Evolutionary conservation across 2,888 invertebrate species (phyloP), one percentile per base, ranked within the genome.

Genomic region (Oithona nana): DNA sequence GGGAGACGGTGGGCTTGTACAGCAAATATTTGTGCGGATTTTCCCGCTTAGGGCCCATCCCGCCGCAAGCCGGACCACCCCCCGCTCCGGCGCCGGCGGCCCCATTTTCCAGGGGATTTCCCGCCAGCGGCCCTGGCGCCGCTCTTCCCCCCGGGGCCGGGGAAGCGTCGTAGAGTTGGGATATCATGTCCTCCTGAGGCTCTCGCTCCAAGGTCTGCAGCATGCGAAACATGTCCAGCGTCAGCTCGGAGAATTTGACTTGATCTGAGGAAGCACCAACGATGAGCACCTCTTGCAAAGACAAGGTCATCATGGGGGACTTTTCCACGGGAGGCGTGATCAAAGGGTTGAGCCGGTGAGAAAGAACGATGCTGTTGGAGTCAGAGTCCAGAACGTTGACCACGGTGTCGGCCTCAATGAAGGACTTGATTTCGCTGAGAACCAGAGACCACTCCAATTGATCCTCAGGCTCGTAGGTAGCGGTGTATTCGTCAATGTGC

Each of bases 181-280:
- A 16, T 22, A 59, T n/a, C 11, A 81, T 78, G 67, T 86, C 86
- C 68, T 88, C 88, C 68, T 86, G 83, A 13, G 90, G 88, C 71
- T 95, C 93, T 66, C 90, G 77, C 73, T 95, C 95, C 65, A 95
- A 75, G 0, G 90, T 90, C 75, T 95, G 95, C 65, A 94, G 79
- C 83, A 95, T 93, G 69, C 94, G 80, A 75, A 88, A 95, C 95
- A 95, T 95, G 76, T 95, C 95, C 80, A 95, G 83, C 16, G 94
- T 94, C 74, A 95, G 80, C 77, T 92, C 90, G 71, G 86, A 85
- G 76, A 94, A 95, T 76, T 92, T 92, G 74, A 92, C 90, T 90
- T 95, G 94, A 71, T 92, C 88, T 67, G 85, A 82, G 69, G 86
- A 85, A 73, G 92, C 92, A 64, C 95, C 94, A 64, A 95, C 84